Evolutionary conservation across 2,888 invertebrate species (phyloP), one percentile per base, ranked within the genome.

Genomic region (Ypsolopha sequella): DNA sequence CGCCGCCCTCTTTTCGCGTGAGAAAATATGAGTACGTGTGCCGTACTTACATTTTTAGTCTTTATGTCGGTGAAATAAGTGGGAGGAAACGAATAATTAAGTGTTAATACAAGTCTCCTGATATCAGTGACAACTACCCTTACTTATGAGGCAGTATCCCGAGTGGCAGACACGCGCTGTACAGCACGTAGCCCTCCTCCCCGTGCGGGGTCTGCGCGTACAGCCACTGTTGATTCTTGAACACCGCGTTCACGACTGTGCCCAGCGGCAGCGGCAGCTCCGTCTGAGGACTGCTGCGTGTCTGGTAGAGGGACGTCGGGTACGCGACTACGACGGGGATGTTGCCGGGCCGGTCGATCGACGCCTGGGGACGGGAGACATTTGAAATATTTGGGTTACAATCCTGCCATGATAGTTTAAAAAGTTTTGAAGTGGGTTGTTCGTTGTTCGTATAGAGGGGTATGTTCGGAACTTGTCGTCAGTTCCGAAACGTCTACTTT

Each of bases 141-240:
- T 53, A 81, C 84, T 73, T 77, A 55, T 71, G 88, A 6, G 92
- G 92, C 55, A 92, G 66, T 59, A 93, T 92, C 34, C 95, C 95
- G 50, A 95, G 74, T 1, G 95, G 95, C 56, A 95, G 70, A 66
- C 95, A 95, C 2, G 93, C 91, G 11, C 90, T 88, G 58, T 94
- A 94, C 56, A 91, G 88, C 24, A 95, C 92, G 63, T 95, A 95
- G 0, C 95, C 95, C 70, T 95, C 95, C 59, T 94, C 92, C 0
- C 92, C 93, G 60, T 95, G 95, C 2, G 95, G 94, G 0, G 95
- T 95, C 73, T 95, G 94, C 13, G 93, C 94, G 66, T 94, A 95
- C 39, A 95, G 76, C 95, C 95, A 95, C 62, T 91, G 91, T 61
- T 94, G 91, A 65, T 93, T 94, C 73, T 94, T 94, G 73, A 95